Percentiles rank a stretch among this genome's conserved stretches.
These are phyloP conservation scores for Chionodraco myersi DNA, from an alignment of 2,113 vertebrate species.

Conservation along the genomic window DNA sequence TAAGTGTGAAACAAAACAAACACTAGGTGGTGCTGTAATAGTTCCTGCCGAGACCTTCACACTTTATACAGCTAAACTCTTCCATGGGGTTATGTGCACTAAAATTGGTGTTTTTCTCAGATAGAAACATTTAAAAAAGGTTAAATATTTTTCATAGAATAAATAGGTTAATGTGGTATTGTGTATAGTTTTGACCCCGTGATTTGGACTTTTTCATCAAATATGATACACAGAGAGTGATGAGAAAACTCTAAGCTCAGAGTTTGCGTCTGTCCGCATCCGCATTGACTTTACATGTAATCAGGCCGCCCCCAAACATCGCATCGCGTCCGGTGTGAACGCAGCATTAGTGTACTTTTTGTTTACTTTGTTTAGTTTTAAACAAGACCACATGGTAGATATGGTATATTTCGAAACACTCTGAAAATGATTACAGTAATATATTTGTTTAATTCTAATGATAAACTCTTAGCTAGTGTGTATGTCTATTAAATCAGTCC, in stretches of 20 bases:
- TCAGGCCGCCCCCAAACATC: too few species aligned
- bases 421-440: neutral
- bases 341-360: neutral
- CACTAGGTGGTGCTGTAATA: constrained; percentile 67
- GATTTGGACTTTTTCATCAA: neutral
- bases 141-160: neutral
- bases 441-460: neutral
- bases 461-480: neutral
- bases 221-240: neutral
- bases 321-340: too few species aligned
- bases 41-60: neutral
- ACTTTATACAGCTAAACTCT: neutral
- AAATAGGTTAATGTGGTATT: neutral
- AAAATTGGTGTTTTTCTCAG: neutral
- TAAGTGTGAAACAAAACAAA: neutral
- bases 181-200: neutral
- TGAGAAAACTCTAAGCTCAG: neutral
- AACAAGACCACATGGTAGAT: neutral
- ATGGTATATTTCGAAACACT: neutral
- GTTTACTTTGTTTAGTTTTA: neutral
- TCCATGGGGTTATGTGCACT: neutral
- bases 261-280: too few species aligned
- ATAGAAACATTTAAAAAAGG: neutral
- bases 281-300: too few species aligned
- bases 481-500: neutral